Percentiles rank a stretch among this genome's conserved stretches.
Conservation (phyloP, 2,888 invertebrate genomes). For the Drosophila paucipuncta region DNA sequence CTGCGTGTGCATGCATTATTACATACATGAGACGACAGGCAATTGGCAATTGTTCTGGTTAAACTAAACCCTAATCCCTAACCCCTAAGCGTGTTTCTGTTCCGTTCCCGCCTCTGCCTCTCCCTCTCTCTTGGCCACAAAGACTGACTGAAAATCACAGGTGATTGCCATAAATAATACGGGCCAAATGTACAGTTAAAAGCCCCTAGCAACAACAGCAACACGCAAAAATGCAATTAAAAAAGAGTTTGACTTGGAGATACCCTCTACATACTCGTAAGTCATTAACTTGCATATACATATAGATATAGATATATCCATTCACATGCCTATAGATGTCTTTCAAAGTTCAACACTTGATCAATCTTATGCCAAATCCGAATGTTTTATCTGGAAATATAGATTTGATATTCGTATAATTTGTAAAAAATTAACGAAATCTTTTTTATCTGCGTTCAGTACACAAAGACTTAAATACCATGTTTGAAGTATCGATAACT, state of each 20-base stretch:
- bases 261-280: too few relatives aligned
- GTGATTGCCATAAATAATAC: not conserved
- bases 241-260: not conserved
- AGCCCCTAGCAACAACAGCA: not conserved
- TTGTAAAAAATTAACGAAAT: not conserved
- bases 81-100: not conserved
- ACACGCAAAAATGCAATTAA: not conserved
- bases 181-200: not conserved
- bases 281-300: not conserved
- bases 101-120: too few relatives aligned
- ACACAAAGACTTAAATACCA: too few relatives aligned
- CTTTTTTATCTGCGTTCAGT: too few relatives aligned
- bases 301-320: not conserved
- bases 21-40: slow-evolving; percentile 33
- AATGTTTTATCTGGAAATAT: too few relatives aligned
- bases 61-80: not conserved
- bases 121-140: not conserved
- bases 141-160: not conserved
- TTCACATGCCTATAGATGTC: not conserved
- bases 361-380: not conserved
- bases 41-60: slow-evolving; percentile 21
- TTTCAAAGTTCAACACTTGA: not conserved
- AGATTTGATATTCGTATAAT: not conserved
- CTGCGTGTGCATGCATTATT: slow-evolving; percentile 70
- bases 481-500: too few relatives aligned